Percentiles rank a stretch among this genome's conserved stretches.
phyloP scores from a whole-genome alignment of 2,113 vertebrate species.

The Pachycephala philippinensis region DNA sequence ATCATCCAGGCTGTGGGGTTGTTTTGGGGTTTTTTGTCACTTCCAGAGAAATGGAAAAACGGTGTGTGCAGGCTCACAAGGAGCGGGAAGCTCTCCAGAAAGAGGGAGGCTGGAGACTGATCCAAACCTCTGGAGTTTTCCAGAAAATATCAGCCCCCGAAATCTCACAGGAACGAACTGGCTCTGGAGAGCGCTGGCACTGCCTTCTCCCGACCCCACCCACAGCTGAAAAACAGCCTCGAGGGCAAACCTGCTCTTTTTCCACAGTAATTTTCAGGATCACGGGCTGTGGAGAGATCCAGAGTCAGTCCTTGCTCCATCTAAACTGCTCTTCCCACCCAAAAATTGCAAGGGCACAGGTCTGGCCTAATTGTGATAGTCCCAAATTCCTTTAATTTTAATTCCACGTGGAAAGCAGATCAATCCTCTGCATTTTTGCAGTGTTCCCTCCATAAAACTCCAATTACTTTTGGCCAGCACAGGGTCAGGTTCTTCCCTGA shows the following conservation, averaged over 20 bases:
- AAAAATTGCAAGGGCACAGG: not conserved
- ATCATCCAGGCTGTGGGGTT: not conserved
- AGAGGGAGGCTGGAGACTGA: not conserved
- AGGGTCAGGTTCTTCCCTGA: not conserved
- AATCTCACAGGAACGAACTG: not conserved
- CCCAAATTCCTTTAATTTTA: not conserved
- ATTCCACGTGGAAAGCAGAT: not conserved
- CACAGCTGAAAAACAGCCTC: conserved; percentile 1
- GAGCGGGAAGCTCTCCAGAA: conserved; percentile 3
- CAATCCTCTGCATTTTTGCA: not conserved
- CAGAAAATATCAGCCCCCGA: conserved; percentile 29
- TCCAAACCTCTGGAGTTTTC: conserved; percentile 38
- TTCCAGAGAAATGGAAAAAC: conserved; percentile 22
- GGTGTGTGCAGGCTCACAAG: not conserved
- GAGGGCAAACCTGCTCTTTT: not conserved
- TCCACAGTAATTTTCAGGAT: not conserved
- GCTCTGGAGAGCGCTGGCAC: conserved; percentile 41
- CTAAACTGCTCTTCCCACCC: not conserved
- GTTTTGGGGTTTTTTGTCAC: not conserved
- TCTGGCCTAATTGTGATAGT: not conserved
- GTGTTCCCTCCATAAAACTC: not conserved
- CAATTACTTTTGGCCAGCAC: not conserved
- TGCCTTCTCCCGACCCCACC: not conserved
- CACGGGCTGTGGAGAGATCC: not conserved
- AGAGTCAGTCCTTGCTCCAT: not conserved